Percentiles rank a stretch among this genome's conserved stretches.
Evolutionary conservation across 2,113 vertebrate species (phyloP).

Genomic region (Vimba vimba): DNA sequence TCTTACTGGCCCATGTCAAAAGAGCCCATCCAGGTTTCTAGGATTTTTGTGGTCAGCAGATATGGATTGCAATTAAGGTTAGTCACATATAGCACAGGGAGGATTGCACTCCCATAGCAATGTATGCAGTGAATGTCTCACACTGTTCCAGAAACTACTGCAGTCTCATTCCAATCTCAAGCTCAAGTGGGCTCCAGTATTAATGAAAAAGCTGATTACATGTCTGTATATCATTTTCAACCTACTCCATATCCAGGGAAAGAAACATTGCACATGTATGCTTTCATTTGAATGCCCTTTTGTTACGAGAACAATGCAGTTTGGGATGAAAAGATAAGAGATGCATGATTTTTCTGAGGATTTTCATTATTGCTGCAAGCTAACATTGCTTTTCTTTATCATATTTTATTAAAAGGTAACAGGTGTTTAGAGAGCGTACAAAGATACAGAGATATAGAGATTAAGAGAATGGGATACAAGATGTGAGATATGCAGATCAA

Average conservation of each 20-base stretch:
- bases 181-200: not conserved
- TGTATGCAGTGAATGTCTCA: not conserved
- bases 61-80: slow-evolving; percentile 6
- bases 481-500: not conserved
- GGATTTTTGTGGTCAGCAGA: not conserved
- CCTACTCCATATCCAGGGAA: not conserved
- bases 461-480: not conserved
- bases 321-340: not conserved
- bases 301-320: not conserved
- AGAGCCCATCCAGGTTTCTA: not conserved
- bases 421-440: not conserved
- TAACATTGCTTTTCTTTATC: not conserved
- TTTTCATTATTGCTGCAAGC: not conserved
- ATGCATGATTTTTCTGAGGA: not conserved
- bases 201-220: slow-evolving; percentile 3
- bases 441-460: not conserved
- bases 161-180: not conserved
- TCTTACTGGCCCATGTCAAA: not conserved
- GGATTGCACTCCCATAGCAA: not conserved
- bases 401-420: not conserved
- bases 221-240: not conserved
- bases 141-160: not conserved
- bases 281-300: not conserved
- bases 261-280: not conserved
- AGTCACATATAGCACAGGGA: not conserved